Evolutionary conservation across 2,888 invertebrate species (phyloP), one percentile per base, ranked within the genome.

Genomic region (Strigamia crassipes): DNA sequence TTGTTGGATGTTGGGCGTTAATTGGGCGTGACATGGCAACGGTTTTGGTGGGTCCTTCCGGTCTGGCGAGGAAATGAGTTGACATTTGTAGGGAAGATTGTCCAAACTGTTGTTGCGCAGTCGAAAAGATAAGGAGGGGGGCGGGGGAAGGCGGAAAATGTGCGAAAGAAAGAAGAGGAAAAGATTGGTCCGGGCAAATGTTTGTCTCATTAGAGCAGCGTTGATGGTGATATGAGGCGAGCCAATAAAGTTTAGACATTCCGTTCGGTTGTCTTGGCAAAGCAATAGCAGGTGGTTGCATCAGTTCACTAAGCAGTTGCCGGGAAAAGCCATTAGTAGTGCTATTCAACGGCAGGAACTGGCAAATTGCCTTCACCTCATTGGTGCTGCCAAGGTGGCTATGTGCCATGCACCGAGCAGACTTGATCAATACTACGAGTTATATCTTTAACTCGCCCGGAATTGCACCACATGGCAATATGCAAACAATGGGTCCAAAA

Each of bases 221-320:
- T 46, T 46, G 46, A 46, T 46, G 46, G 46, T n/a, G 46, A n/a
- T n/a, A n/a, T 46, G 46, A 46, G 46, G 46, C 46, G 46, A 46
- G 46, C 61, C 61, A 66, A 66, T 66, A 66, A 66, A 66, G 61
- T 66, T 66, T 21, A n/a, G 61, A 66, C 61, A 66, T 66, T 66
- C 61, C 61, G 12, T n/a, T 15, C 21, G 61, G 61, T 66, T 23
- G 61, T 66, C 61, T 66, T 66, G 61, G 61, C 61, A 66, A 66
- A 66, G 61, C 61, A 66, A 66, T 66, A 66, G 61, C 61, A 66
- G 61, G 61, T 66, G 61, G 61, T 66, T 66, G 61, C 61, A 66
- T 66, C 61, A 66, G 61, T 66, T 66, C 61, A 66, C 61, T 66
- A 66, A 66, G 61, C 61, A 66, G 61, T 66, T 66, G 61, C 61